phyloP scores from a whole-genome alignment of 2,888 invertebrate species.

The Drosophila subsilvestris region DNA sequence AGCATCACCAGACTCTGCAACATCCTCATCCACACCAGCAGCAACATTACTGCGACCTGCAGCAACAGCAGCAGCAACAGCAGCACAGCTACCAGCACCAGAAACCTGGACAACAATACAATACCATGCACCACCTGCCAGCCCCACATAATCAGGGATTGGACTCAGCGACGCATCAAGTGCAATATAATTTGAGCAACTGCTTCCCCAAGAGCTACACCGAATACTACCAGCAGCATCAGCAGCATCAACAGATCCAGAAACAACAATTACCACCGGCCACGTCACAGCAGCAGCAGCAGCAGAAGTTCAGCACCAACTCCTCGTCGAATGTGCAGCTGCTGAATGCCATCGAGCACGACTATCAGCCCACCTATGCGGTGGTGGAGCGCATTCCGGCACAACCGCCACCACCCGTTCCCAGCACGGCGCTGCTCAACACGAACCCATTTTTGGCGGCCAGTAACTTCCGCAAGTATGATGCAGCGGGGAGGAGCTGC shows the following conservation, averaged over 20 bases:
- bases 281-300: slow-evolving; percentile 54
- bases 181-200: slow-evolving; percentile 82
- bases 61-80: slow-evolving; percentile 44
- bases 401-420: slow-evolving; percentile 50
- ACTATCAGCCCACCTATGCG: slow-evolving; percentile 80
- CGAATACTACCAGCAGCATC: slow-evolving; percentile 82
- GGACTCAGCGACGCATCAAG: slow-evolving; percentile 65
- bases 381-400: slow-evolving; percentile 73
- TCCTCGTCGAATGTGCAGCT: slow-evolving; percentile 75
- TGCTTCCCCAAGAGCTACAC: slow-evolving; percentile 83
- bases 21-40: slow-evolving; percentile 75
- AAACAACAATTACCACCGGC: slow-evolving; percentile 41
- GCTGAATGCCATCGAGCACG: slow-evolving; percentile 78
- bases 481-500: slow-evolving; percentile 61
- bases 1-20: slow-evolving; percentile 83
- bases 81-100: slow-evolving; percentile 75
- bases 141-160: slow-evolving; percentile 50
- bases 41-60: slow-evolving; percentile 61
- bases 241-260: slow-evolving; percentile 58
- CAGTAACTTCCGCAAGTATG: slow-evolving; percentile 82
- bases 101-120: slow-evolving; percentile 84
- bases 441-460: slow-evolving; percentile 82
- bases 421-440: slow-evolving; percentile 56
- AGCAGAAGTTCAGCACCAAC: slow-evolving; percentile 55
- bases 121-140: slow-evolving; percentile 78